phyloP scores from a whole-genome alignment of 2,113 vertebrate species.

The Gymnorhina tibicen region DNA sequence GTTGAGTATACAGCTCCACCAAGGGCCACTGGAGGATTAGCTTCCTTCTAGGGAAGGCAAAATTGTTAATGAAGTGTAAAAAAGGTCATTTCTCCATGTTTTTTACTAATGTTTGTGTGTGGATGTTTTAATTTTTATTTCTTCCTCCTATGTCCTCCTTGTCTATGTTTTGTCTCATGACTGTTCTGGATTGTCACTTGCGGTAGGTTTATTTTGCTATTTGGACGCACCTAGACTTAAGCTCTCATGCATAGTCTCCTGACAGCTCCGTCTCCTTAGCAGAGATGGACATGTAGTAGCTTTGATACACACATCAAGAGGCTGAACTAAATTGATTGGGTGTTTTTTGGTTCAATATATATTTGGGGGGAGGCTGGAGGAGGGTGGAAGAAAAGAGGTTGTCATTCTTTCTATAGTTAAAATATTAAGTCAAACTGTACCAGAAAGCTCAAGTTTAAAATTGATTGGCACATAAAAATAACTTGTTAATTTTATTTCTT shows the following conservation, averaged over 20 bases:
- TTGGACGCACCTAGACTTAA: slow-evolving; percentile 87
- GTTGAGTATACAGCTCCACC: neutral
- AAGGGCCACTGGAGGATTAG: neutral
- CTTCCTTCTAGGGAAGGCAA: neutral
- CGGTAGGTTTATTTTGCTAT: slow-evolving; percentile 97
- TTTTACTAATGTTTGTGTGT: slow-evolving; percentile 83
- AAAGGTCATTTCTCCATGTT: slow-evolving; percentile 87
- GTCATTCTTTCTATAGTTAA: slow-evolving; percentile 7
- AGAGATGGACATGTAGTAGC: slow-evolving; percentile 75
- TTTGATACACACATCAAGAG: slow-evolving; percentile 82
- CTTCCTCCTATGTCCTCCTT: slow-evolving; percentile 99
- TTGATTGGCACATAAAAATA: neutral
- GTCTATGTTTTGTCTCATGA: slow-evolving; percentile 99
- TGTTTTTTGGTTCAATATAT: neutral
- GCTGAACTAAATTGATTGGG: slow-evolving; percentile 92
- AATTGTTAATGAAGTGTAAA: neutral
- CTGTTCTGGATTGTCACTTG: slow-evolving; percentile 98
- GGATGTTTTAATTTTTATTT: slow-evolving; percentile 99
- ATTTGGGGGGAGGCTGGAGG: neutral
- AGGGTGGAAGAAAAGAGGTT: neutral
- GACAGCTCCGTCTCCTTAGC: slow-evolving; percentile 83
- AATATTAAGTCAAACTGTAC: slow-evolving; percentile 48
- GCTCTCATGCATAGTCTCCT: slow-evolving; percentile 85
- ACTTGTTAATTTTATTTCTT: neutral
- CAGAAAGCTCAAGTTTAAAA: slow-evolving; percentile 67